Percentiles rank a stretch among this genome's conserved stretches.
phyloP scores from a whole-genome alignment of 2,888 invertebrate species.

The Drosophila borborema region DNA sequence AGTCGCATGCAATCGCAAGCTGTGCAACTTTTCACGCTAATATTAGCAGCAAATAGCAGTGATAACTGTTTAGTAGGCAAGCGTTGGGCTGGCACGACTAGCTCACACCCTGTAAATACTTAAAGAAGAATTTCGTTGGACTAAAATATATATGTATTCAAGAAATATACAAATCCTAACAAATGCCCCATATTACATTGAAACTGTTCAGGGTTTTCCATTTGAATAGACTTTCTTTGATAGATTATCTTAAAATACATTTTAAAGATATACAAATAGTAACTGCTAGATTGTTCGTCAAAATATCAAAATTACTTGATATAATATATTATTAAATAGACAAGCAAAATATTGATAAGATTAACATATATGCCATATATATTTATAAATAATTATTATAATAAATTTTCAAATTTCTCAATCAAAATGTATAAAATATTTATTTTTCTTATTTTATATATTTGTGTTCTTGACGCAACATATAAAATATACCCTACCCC shows the following conservation, averaged over 20 bases:
- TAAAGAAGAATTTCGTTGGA: neutral
- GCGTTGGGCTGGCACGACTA: neutral
- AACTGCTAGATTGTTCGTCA: constrained; percentile 10
- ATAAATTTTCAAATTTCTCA: too few species aligned
- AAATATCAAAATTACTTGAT: neutral
- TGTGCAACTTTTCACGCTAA: constrained; percentile 65
- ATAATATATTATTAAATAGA: neutral
- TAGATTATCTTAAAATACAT: neutral
- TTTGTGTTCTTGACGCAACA: neutral
- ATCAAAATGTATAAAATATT: too few species aligned
- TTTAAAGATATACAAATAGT: neutral
- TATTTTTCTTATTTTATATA: neutral
- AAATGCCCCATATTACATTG: neutral
- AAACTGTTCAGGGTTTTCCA: neutral
- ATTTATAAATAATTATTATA: too few species aligned
- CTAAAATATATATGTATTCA: too few species aligned
- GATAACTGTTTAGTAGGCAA: constrained; percentile 37
- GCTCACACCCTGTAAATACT: neutral
- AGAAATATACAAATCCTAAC: constrained; percentile 25
- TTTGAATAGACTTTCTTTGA: neutral
- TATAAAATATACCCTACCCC: neutral
- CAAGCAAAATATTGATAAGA: neutral
- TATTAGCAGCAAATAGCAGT: constrained; percentile 54
- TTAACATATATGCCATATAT: neutral
- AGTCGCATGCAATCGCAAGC: constrained; percentile 59